Evolutionary conservation across 2,888 invertebrate genomes (phyloP), one percentile per base, ranked within the genome.

Genomic region (Apodemia zela): DNA sequence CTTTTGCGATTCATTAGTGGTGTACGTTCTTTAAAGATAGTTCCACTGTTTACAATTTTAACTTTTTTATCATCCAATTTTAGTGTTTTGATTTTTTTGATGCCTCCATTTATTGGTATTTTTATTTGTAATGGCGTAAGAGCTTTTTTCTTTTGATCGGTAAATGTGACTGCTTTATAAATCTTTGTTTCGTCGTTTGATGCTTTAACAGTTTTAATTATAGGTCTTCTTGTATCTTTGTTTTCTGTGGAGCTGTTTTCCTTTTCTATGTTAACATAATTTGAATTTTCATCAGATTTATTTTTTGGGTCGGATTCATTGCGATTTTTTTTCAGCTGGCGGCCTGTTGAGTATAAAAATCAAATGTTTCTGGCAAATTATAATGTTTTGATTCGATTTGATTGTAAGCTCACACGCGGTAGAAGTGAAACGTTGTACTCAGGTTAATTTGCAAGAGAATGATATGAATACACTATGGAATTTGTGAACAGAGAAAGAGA

Each of bases 1-100:
- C 25, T 38, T 63, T 21, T 65, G 61, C 62, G 47, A 61, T 71
- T 67, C 0, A 67, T 65, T 5, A 61, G 72, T 0, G 83, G 2
- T 21, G 21, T 21, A 21, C 21, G 81, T 13, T 78, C 29, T 29
- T 57, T 57, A n/a, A 29, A 7, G 2, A 3, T 29, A 8, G 15
- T 57, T 29, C 57, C 29, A 29, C 29, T 57, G 1, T 29, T 57
- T 3, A n/a, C 15, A n/a, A n/a, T 29, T 29, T 57, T 57, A 4
- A 29, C n/a, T 29, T 25, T 59, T 8, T 38, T 54, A 38, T 57
- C 64, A 15, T n/a, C 45, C 7, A 47, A 33, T 63, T 63, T 63
- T 1, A 35, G n/a, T 63, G 45, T 63, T 29, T 18, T 63, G 7
- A 21, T 63, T 18, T 33, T 63, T 13, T 38, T 63, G 3, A 17